phyloP scores from a whole-genome alignment of 2,797 vertebrate genomes.

The Podarcis siculus region DNA sequence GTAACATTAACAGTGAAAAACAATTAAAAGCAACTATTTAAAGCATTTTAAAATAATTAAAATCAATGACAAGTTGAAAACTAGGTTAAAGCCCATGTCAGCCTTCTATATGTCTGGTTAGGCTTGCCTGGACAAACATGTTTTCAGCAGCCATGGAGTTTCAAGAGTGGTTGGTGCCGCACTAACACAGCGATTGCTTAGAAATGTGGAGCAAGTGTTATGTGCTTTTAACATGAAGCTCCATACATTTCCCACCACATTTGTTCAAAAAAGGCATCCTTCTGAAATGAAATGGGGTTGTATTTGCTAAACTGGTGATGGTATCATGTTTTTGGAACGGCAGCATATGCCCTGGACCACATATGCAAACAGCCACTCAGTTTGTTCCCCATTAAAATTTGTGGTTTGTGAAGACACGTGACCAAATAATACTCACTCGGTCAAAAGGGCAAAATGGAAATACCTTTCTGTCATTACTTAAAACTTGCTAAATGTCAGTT shows the following conservation, averaged over 20 bases:
- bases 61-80: too few species aligned
- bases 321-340: constrained; percentile 63
- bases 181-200: too few species aligned
- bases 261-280: not conserved
- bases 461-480: not conserved
- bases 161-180: too few species aligned
- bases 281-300: constrained; percentile 48
- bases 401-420: constrained; percentile 67
- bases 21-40: too few species aligned
- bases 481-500: not conserved
- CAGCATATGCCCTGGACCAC: constrained; percentile 43
- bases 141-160: too few species aligned
- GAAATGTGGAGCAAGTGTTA: too few species aligned
- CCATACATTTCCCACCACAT: too few species aligned
- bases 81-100: too few species aligned
- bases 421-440: constrained; percentile 56
- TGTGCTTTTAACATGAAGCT: not conserved
- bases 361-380: constrained; percentile 65
- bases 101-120: too few species aligned
- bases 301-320: constrained; percentile 42
- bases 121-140: too few species aligned
- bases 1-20: too few species aligned
- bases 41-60: too few species aligned
- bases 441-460: not conserved
- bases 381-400: constrained; percentile 71